Percentiles rank a stretch among this genome's conserved stretches.
phyloP scores from a whole-genome alignment of 2,888 invertebrate genomes.

The Caradrina kadenii region DNA sequence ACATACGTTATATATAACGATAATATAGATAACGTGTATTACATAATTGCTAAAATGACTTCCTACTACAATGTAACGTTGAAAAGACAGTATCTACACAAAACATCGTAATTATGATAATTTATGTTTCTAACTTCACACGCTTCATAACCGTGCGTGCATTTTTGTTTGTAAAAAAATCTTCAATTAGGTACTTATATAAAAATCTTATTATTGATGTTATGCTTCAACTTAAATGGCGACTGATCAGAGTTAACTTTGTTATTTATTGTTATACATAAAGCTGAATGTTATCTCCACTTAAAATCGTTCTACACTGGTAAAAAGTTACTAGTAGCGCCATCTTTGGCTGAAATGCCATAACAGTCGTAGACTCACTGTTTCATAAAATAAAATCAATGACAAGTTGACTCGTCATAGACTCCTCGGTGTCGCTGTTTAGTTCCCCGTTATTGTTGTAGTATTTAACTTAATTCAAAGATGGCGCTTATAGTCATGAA shows the following conservation, averaged over 20 bases:
- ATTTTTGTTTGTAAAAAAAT: not conserved
- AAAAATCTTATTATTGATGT: slow-evolving; percentile 5
- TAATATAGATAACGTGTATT: no score
- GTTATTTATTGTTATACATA: not conserved
- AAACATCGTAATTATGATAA: slow-evolving; percentile 21
- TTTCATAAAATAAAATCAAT: slow-evolving; percentile 6
- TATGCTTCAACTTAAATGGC: slow-evolving; percentile 22
- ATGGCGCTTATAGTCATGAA: slow-evolving; percentile 35
- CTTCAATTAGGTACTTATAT: not conserved
- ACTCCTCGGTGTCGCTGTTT: not conserved
- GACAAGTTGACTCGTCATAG: no score
- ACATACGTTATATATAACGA: not conserved
- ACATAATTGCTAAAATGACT: slow-evolving; percentile 13
- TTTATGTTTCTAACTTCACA: slow-evolving; percentile 24
- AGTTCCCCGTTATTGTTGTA: slow-evolving; percentile 17
- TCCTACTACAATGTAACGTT: slow-evolving; percentile 16
- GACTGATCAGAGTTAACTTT: slow-evolving; percentile 10
- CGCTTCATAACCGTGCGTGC: not conserved
- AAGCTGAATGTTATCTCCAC: not conserved
- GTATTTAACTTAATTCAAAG: slow-evolving; percentile 25
- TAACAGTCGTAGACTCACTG: not conserved
- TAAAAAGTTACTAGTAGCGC: slow-evolving; percentile 32
- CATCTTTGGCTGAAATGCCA: slow-evolving; percentile 25
- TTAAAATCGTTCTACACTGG: not conserved
- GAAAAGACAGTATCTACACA: slow-evolving; percentile 20